Base-by-base conservation (phyloP, 2,113 vertebrate genomes). In the Dicerorhinus sumatrensis region DNA sequence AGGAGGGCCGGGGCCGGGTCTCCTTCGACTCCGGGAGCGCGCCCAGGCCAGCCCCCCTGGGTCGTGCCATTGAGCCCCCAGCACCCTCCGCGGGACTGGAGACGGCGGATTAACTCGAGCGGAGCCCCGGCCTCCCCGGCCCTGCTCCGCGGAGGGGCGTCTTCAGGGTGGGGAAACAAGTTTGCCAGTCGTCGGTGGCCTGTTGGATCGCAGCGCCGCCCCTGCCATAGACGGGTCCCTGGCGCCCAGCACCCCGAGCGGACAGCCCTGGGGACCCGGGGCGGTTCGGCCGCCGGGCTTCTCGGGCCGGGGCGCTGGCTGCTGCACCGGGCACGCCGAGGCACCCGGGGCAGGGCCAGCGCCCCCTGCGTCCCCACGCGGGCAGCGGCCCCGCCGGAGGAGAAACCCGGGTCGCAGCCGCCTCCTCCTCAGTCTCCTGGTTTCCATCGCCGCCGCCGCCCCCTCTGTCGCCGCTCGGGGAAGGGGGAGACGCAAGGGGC, bases 311-410 rank as follows among this genome's bases (percentile, higher is more conserved):
- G 92, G 97, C 97, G 75, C 97, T 95, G 97, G 96, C 90, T 93
- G 90, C 94, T 72, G 94, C 46, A 77, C 87, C 2, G 29, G 94
- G 97, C 90, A 94, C 89, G 62, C 94, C 39, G 48, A 87, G 90
- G 89, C 96, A 80, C 92, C 94, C 83, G 65, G 95, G 95, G 72
- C 96, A 82, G 25, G 94, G 97, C 95, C 97, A 96, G 98, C 97
- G 96, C 96, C 97, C 95, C 92, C 94, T 97, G 97, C 39, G 56
- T 96, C 94, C 89, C 95, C 87, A 67, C 58, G 31, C 46, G 70
- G 96, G 77, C 96, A 94, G 93, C 93, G 62, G 89, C 84, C 54
- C 93, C 65, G 56, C 96, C 0, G n/a, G 83, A 91, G 95, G 73
- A 98, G 89, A 92, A 86, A 39, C 62, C 69, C 51, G 4, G 76